A percentile compares a stretch with the other conserved stretches of the same genome.
Evolutionary conservation across 2,113 vertebrate genomes (phyloP).

Genomic region (Phoenicopterus ruber): DNA sequence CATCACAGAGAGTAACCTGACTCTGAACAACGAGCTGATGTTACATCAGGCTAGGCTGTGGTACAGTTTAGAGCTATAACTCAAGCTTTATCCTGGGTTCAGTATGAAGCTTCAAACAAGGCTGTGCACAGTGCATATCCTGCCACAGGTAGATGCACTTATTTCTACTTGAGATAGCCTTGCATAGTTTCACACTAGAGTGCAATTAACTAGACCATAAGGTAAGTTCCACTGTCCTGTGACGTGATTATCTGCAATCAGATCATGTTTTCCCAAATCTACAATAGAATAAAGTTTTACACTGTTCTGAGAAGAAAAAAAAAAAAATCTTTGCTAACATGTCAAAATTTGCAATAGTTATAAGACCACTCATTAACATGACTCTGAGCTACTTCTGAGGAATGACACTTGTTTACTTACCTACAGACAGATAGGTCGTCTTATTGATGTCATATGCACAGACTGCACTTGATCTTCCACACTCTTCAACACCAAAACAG

Average conservation of each 20-base stretch:
- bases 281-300: not conserved
- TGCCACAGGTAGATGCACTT: not conserved
- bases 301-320: not conserved
- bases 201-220: not conserved
- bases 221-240: not conserved
- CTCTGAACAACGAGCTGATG: not conserved
- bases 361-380: not conserved
- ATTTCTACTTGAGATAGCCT: not conserved
- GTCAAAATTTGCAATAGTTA: not conserved
- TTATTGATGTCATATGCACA: constrained; percentile 70
- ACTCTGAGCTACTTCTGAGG: not conserved
- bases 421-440: constrained; percentile 69
- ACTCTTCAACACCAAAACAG: constrained; percentile 70
- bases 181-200: not conserved
- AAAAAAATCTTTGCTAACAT: not conserved
- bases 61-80: not conserved
- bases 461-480: constrained; percentile 72
- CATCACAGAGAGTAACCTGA: not conserved
- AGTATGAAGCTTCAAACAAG: not conserved
- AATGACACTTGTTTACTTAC: constrained; percentile 75
- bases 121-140: not conserved
- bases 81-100: not conserved
- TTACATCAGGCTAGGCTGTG: not conserved
- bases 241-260: not conserved
- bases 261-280: not conserved